Base-by-base conservation (phyloP, 1,140 invertebrate genomes). In the Musca domestica region DNA sequence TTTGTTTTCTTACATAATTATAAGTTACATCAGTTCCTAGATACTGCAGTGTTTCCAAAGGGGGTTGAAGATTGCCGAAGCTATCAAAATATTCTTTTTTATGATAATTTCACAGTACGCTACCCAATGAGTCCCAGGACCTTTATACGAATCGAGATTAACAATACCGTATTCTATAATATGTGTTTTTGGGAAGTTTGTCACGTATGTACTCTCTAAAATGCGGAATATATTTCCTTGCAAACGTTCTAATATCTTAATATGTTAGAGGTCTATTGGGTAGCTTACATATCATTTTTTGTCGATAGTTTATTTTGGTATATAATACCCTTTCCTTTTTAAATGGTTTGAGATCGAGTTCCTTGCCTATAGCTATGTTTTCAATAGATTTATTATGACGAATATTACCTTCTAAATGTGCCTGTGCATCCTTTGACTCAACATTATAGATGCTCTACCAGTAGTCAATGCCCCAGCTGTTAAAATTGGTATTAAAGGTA, bases 401-500 rank as follows among this genome's bases (percentile, higher is more conserved):
- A 63, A 69, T 67, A 27, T 23, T 68, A 66, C 75, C 73, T 51
- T 54, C 67, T 6, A 76, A 70, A 67, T 71, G 66, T 56, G 70
- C 23, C 67, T 72, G 71, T 56, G 72, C 77, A 54, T 66, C 56
- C 58, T 74, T 74, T 15, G 70, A 70, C 46, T 64, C 34, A 67
- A 71, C 2, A 67, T 68, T 20, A 78, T 66, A 56, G 69, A 70
- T 52, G 71, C n/a, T 25, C 73, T 70, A 48, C 73, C 73, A 25
- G 67, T 71, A 17, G 71, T 49, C 41, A 71, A 48, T 51, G 64
- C 68, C 15, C 68, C 70, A 54, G 74, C 78, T n/a, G 78, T 76
- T 70, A 81, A 77, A 68, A 83, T 74, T 51, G 80, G 79, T 23
- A 83, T 69, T 23, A 71, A 51, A 48, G 76, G 76, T 68, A 82